Conservation (phyloP, 2,888 invertebrate genomes). For the Minunthozetes semirufus region DNA sequence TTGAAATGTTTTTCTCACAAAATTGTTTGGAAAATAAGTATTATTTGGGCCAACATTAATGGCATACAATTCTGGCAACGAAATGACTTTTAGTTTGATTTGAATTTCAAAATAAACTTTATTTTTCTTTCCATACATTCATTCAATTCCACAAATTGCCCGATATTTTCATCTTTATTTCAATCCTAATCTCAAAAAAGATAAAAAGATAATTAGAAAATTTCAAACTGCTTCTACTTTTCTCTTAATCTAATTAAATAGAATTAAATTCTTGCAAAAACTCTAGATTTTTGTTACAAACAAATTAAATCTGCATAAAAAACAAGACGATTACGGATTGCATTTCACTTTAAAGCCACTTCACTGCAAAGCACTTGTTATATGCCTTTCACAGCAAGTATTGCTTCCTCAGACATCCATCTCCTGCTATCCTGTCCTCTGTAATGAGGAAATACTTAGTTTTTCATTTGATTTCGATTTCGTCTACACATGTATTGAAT, state of each 20-base stretch:
- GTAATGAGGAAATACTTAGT: background rate
- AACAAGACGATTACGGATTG: too few relatives aligned
- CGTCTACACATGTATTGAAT: background rate
- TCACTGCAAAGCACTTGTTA: background rate
- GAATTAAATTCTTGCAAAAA: background rate
- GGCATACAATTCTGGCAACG: background rate
- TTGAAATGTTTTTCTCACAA: background rate
- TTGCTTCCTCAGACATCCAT: background rate
- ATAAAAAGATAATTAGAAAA: too few relatives aligned
- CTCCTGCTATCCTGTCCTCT: background rate
- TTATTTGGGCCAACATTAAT: constrained; percentile 6
- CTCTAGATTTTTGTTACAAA: background rate
- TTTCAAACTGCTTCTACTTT: too few relatives aligned
- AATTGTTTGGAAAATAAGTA: background rate
- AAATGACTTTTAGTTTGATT: constrained; percentile 10
- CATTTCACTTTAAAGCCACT: background rate
- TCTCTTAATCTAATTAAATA: too few relatives aligned
- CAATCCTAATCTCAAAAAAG: background rate
- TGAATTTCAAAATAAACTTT: constrained; percentile 3
- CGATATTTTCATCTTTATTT: background rate
- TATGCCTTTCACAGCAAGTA: too few relatives aligned
- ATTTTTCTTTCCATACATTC: background rate
- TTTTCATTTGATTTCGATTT: background rate
- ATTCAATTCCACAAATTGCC: background rate
- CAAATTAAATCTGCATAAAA: background rate